These are phyloP conservation scores for Seriola dumerili DNA, from an alignment of 2,113 vertebrate species.

Conservation along the genomic window DNA sequence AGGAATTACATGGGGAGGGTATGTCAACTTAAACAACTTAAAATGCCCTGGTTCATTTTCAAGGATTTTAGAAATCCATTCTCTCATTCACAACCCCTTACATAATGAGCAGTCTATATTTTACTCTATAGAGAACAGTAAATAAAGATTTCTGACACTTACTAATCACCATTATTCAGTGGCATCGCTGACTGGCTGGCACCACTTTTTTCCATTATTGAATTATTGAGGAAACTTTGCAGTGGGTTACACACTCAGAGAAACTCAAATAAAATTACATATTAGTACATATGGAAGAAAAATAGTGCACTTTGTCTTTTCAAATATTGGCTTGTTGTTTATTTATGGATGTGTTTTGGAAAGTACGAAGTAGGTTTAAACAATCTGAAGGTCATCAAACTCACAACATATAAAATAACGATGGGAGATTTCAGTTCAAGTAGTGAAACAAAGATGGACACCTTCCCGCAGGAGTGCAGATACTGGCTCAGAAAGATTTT, in stretches of 20 bases:
- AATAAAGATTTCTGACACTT: no score
- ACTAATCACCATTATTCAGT: no score
- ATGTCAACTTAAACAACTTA: not conserved
- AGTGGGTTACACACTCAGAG: no score
- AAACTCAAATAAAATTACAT: not conserved
- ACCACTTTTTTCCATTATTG: no score
- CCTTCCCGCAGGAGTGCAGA: not conserved
- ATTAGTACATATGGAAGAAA: no score
- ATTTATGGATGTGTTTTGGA: not conserved
- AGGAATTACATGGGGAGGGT: not conserved
- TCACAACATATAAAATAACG: not conserved
- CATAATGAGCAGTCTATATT: no score
- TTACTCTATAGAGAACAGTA: no score
- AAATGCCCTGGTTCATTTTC: not conserved
- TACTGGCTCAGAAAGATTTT: not conserved
- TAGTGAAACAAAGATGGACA: not conserved
- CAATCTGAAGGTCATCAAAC: not conserved
- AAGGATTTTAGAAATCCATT: no score
- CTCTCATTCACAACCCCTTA: no score
- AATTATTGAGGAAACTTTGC: no score
- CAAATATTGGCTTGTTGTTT: not conserved
- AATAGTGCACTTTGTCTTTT: not conserved
- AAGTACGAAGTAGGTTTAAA: not conserved
- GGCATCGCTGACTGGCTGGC: no score
- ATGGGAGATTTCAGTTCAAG: not conserved